Base-by-base conservation (phyloP, 2,113 vertebrate species). In the Boleophthalmus pectinirostris region DNA sequence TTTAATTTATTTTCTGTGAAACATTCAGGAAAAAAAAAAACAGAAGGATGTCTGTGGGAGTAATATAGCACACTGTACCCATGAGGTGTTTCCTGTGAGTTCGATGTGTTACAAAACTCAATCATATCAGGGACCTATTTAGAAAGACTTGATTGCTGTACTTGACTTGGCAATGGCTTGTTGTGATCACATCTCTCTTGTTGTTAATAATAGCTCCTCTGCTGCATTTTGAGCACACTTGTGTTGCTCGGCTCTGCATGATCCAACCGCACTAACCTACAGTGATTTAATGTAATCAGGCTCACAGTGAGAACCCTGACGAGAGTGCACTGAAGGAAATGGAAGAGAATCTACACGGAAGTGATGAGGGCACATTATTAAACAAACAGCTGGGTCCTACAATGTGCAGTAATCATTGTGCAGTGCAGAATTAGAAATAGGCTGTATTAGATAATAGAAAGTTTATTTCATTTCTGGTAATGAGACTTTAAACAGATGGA, bases 251-350 rank as follows among this genome's bases (percentile, higher is more conserved):
- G 64, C n/a, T 4, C 74, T 63, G 78, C 68, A 61, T 58, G 77
- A 74, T 61, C 51, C 69, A 70, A 71, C 79, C 79, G 70, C 56
- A 68, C 79, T 75, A 77, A 87, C 76, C 82, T 86, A 66, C 53
- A 71, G 74, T 75, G 72, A 85, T 83, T 87, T 84, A 82, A 77
- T 68, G 75, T 68, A 83, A 87, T 87, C 86, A 87, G 80, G 66
- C 75, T 85, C 83, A 66, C 80, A 85, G 79, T 78, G 82, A 81
- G 86, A 80, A 74, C 79, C 33, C 1, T 23, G 23, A 57, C 56
- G 70, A 87, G 85, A 87, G 85, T 70, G 69, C 70, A 80, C 72
- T 58, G 86, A 77, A 82, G 70, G 58, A 83, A 68, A 70, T 72
- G 70, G 70, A 82, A 87, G 82, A 68, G 63, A 85, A 81, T 68